Evolutionary conservation across 1,140 invertebrate genomes (phyloP), one percentile per base, ranked within the genome.

Genomic region (Melanaphis sacchari): DNA sequence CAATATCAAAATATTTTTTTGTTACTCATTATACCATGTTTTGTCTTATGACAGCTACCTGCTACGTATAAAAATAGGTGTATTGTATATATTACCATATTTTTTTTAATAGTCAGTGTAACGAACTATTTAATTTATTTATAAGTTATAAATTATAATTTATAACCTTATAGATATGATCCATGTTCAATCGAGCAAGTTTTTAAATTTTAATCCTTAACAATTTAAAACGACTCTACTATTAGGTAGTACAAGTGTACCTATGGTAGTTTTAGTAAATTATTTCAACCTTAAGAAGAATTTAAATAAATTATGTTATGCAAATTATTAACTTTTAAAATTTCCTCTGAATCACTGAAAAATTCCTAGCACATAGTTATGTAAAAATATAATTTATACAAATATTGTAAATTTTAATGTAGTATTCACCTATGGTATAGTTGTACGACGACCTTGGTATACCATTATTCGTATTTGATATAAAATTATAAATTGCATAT

Each of bases 341-440:
- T 89, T 89, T 89, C 31, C 46, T 89, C 87, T 89, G 87, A 54
- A 89, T 89, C 87, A 89, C n/a, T 89, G 7, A 52, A 89, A 89
- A 24, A 38, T 89, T 52, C 36, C 49, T 38, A 52, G 46, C 54
- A 38, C 54, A 87, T 87, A 43, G 6, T 89, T 36, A 38, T 43
- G 24, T 31, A 40, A 11, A 66, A 41, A 85, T 85, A 85, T 43
- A 43, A 87, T 87, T 46, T 46, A n/a, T 87, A 22, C 22, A 43
- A 85, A 85, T 43, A 85, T 40, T 84, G n/a, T 36, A 49, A 26
- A 38, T 89, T 89, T 7, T 49, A 49, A 87, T 87, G 41, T 26
- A 43, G 15, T 87, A n/a, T 49, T 87, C 31, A 46, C 31, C 31
- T n/a, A 5, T 87, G 15, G 26, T 43, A n/a, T n/a, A 76, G 26